Percentiles rank a stretch among this genome's conserved stretches.
These are phyloP conservation scores for Agonopterix arenella DNA, from an alignment of 2,888 invertebrate species.

Conservation along the genomic window DNA sequence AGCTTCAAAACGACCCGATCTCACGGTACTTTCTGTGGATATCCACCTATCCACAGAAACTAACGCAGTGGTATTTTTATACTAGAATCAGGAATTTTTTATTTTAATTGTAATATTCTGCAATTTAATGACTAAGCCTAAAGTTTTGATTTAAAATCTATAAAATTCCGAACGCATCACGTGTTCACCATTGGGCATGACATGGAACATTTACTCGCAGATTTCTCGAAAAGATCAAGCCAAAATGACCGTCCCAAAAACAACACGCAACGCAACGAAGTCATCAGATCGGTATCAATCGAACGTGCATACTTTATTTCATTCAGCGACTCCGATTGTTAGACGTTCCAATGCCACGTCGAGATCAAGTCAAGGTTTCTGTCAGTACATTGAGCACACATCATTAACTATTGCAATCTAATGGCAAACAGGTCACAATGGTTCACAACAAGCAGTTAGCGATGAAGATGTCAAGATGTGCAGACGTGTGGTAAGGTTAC, in stretches of 20 bases:
- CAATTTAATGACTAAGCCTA: too few relatives aligned
- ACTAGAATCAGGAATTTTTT: too few relatives aligned
- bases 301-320: slow-evolving; percentile 12
- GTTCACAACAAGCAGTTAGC: slow-evolving; percentile 21
- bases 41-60: too few relatives aligned
- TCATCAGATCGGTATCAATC: slow-evolving; percentile 11
- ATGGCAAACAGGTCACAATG: slow-evolving; percentile 27
- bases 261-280: slow-evolving; percentile 11
- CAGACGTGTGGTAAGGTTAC: not conserved
- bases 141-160: too few relatives aligned
- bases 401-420: slow-evolving; percentile 45
- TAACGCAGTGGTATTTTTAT: too few relatives aligned
- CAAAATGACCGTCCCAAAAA: slow-evolving; percentile 1
- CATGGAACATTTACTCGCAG: too few relatives aligned
- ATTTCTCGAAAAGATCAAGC: too few relatives aligned
- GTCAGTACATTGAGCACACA: slow-evolving; percentile 38
- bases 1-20: too few relatives aligned
- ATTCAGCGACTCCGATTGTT: slow-evolving; percentile 9
- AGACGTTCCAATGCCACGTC: slow-evolving; percentile 26
- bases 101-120: too few relatives aligned
- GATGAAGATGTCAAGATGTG: slow-evolving; percentile 47
- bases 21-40: too few relatives aligned
- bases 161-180: too few relatives aligned
- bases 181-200: too few relatives aligned
- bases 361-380: slow-evolving; percentile 31